Conservation (phyloP, 2,113 vertebrate species). For the Galemys pyrenaicus region DNA sequence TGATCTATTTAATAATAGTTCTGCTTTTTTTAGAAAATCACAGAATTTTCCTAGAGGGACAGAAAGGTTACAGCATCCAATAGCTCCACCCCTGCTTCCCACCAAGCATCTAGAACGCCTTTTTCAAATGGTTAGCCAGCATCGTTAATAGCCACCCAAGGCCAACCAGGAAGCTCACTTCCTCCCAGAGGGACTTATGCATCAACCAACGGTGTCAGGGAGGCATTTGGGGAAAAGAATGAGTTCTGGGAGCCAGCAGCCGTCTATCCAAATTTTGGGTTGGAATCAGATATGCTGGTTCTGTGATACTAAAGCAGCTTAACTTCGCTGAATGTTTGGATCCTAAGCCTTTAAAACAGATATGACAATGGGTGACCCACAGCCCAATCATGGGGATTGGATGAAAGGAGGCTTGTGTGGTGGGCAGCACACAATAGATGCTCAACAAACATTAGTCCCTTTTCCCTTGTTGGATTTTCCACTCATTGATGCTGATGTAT, state of each 20-base stretch:
- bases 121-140: background rate
- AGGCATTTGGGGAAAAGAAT: background rate
- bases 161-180: background rate
- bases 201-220: background rate
- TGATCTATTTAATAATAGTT: conserved; percentile 67
- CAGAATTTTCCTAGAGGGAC: conserved; percentile 43
- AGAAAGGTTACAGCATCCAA: background rate
- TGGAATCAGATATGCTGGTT: background rate
- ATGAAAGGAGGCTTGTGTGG: background rate
- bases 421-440: background rate
- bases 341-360: background rate
- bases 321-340: background rate
- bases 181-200: background rate
- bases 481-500: background rate
- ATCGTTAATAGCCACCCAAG: background rate
- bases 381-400: background rate
- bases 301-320: background rate
- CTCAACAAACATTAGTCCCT: background rate
- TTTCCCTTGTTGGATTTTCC: background rate
- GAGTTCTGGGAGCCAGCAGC: background rate
- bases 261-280: background rate
- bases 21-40: conserved; percentile 48
- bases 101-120: background rate
- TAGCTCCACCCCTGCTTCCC: background rate
- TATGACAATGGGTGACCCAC: background rate